phyloP scores from a whole-genome alignment of 2,888 invertebrate genomes.

The Drymonia ruficornis region DNA sequence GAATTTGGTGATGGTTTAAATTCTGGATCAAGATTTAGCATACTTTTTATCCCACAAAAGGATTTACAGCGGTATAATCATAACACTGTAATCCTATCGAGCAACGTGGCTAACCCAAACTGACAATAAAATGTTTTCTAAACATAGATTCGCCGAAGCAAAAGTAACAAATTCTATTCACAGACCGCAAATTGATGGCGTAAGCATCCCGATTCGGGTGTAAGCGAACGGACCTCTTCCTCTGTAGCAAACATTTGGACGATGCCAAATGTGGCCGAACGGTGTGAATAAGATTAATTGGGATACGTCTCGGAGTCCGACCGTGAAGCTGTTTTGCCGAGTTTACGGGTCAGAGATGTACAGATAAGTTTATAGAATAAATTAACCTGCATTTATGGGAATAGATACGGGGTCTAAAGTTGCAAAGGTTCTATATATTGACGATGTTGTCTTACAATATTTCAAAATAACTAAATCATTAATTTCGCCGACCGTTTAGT shows the following conservation, averaged over 20 bases:
- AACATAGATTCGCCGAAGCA: slow-evolving; percentile 3
- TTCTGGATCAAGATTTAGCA: too few relatives aligned
- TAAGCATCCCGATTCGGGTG: slow-evolving; percentile 13
- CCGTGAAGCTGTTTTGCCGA: slow-evolving; percentile 28
- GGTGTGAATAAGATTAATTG: slow-evolving; percentile 42
- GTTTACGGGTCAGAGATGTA: slow-evolving; percentile 6
- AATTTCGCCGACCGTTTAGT: too few relatives aligned
- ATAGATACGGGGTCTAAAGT: neutral
- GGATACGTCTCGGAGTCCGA: slow-evolving; percentile 17
- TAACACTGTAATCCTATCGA: too few relatives aligned
- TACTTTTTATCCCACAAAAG: too few relatives aligned
- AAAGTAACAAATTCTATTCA: slow-evolving; percentile 15
- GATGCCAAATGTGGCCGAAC: slow-evolving; percentile 25
- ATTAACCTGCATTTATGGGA: neutral
- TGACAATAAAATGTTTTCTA: neutral
- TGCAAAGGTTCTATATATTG: neutral
- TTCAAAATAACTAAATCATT: neutral
- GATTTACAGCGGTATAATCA: too few relatives aligned
- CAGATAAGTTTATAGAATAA: neutral
- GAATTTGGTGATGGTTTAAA: too few relatives aligned
- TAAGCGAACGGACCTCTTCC: slow-evolving; percentile 13
- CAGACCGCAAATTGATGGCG: slow-evolving; percentile 8
- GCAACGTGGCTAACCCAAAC: too few relatives aligned
- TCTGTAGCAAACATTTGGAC: neutral
- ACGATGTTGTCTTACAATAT: neutral